Evolutionary conservation across 2,888 invertebrate species (phyloP), one percentile per base, ranked within the genome.

Genomic region (Andrena bicolor): DNA sequence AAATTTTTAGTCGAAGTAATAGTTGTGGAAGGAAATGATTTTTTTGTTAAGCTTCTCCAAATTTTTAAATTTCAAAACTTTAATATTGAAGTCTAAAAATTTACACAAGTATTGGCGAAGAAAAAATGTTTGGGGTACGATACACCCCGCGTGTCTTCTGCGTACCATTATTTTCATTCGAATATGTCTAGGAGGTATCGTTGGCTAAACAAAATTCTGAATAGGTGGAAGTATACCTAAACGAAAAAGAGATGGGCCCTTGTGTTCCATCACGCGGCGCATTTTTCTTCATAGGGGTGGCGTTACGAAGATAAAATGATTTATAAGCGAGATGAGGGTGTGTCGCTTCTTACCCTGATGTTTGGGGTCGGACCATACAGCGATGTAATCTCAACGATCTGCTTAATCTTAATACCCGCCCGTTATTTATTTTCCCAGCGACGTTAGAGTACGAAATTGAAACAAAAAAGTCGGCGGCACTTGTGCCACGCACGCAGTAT

Each of bases 281-380:
- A 81, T 77, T 69, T 82, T 80, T 79, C 74, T 73, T 79, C 79
- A 71, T 79, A 66, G 49, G 56, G 65, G 70, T 49, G 13, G 51
- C 63, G 51, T 80, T 58, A 78, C 64, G 70, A 74, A 48, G 80
- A 76, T 78, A 78, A 78, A 80, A 83, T 80, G 77, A 83, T 84
- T 83, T 83, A 83, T 80, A 80, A 72, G 72, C 63, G 60, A 65
- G 68, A 74, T 26, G 64, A 73, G 78, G 70, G 74, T 69, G 65
- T 68, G 72, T 72, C 72, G 77, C 63, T 72, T 51, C 53, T 58
- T 64, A 49, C 72, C 56, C 56, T 13, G 48, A 41, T 16, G 64
- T 26, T 41, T 20, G 16, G 28, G 26, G 61, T 63, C 56, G 60
- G 49, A 26, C 30, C 13, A 7, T 23, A 51, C 48, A 63, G 64